Evolutionary conservation across 2,797 vertebrate species (phyloP), one percentile per base, ranked within the genome.

Genomic region (Australoheros facetus): DNA sequence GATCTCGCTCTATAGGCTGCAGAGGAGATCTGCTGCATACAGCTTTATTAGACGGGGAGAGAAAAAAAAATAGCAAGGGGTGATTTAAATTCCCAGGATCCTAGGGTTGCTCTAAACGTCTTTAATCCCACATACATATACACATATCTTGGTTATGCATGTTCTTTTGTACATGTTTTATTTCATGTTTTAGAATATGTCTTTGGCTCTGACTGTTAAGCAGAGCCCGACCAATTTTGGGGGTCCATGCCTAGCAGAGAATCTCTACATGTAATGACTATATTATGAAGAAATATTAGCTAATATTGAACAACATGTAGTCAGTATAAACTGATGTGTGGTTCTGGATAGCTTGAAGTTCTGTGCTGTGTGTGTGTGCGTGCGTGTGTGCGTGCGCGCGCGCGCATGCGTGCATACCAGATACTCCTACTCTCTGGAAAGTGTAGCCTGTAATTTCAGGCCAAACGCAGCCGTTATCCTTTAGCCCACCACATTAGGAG

Each of bases 1-100:
- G 94, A 95, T 93, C 94, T 94, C 88, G 90, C 94, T 94, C 91
- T 91, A 91, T 89, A 94, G 93, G 92, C 93, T 90, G 87, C 88
- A 80, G 87, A 88, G 83, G 87, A 90, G 92, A 91, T 93, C 87
- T 93, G 90, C 94, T 89, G 94, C 92, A 91, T 89, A 88, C 88
- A 82, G 91, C 91, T 92, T 94, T 92, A 92, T 92, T 86, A 93
- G 78, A 78, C 72, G 7, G 21, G 56, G 80, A 70, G 80, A 66
- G 64, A 66, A 73, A 73, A 84, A 71, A 75, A 75, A 78, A 45
- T 73, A 56, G 71, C 80, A 77, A 42, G 77, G 56, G 71, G 81
- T 69, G 79, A 87, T 89, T 88, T 54, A 55, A 85, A 90, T 82
- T 78, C 71, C 64, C 3, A 12, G 59, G 83, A 83, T 90, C 83